These are phyloP conservation scores for Plagodis pulveraria DNA, from an alignment of 2,888 invertebrate genomes.

Conservation along the genomic window DNA sequence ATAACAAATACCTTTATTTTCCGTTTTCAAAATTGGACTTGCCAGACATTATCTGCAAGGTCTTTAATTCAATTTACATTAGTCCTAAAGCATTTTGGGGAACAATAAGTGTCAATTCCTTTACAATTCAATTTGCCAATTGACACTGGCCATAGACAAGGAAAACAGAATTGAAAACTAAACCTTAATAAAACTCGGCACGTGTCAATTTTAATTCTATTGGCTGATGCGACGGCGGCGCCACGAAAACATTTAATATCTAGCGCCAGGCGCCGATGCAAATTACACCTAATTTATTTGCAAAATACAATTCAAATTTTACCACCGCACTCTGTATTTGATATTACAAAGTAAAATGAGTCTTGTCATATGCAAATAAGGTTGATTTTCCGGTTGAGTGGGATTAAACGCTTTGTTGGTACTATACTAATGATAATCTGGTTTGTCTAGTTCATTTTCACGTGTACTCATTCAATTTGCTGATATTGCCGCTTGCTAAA, in stretches of 20 bases:
- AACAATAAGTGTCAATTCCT: no score
- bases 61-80: no score
- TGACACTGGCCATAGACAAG: no score
- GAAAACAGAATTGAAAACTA: no score
- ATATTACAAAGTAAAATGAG: constrained; percentile 21
- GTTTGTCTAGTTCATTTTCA: constrained; percentile 47
- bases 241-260: constrained; percentile 6
- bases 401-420: constrained; percentile 2
- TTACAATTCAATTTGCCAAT: no score
- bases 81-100: no score
- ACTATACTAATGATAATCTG: constrained; percentile 35
- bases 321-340: constrained; percentile 14
- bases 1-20: no score
- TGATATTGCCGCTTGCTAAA: constrained; percentile 34
- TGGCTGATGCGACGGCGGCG: neutral
- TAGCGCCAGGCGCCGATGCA: constrained; percentile 24
- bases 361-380: constrained; percentile 18
- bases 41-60: no score
- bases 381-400: constrained; percentile 18
- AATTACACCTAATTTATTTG: constrained; percentile 25
- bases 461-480: constrained; percentile 43
- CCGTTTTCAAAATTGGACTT: no score
- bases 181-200: neutral
- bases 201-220: constrained; percentile 7
- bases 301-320: constrained; percentile 30